Percentiles rank a stretch among this genome's conserved stretches.
Conservation (phyloP, 2,888 invertebrate species). For the Vannuccia rotundouncinata region DNA sequence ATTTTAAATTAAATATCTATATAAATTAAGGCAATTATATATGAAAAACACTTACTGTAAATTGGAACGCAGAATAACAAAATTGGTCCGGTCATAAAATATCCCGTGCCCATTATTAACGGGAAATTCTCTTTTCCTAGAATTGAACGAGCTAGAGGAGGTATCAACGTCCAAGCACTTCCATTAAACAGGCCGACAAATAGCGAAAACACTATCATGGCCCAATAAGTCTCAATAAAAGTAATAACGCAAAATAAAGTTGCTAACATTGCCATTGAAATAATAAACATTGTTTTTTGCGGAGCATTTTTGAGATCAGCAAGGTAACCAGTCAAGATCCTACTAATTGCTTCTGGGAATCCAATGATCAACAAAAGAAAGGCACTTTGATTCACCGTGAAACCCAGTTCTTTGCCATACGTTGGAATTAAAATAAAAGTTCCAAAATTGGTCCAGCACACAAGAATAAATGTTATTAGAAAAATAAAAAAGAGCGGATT, state of each 20-base stretch:
- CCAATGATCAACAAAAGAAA: not conserved
- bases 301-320: conserved; percentile 5
- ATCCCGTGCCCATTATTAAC: not conserved
- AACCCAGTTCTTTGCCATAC: not conserved
- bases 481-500: not conserved
- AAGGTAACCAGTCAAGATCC: not conserved
- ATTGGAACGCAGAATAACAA: not conserved
- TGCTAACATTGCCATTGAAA: not conserved
- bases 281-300: not conserved
- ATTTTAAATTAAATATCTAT: too few relatives aligned
- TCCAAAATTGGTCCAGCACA: not conserved
- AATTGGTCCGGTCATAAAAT: not conserved
- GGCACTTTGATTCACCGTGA: not conserved
- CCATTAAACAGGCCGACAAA: not conserved
- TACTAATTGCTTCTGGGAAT: not conserved
- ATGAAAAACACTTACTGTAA: not conserved
- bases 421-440: not conserved
- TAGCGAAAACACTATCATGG: not conserved
- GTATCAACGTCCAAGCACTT: not conserved
- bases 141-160: not conserved
- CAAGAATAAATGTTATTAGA: not conserved
- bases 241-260: not conserved
- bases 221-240: not conserved
- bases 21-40: too few relatives aligned
- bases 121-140: not conserved